A percentile compares a stretch with the other conserved stretches of the same genome.
These are phyloP conservation scores for Epizoanthus rinbou DNA, from an alignment of 92 coral and sea anemone genomes.

Conservation along the genomic window DNA sequence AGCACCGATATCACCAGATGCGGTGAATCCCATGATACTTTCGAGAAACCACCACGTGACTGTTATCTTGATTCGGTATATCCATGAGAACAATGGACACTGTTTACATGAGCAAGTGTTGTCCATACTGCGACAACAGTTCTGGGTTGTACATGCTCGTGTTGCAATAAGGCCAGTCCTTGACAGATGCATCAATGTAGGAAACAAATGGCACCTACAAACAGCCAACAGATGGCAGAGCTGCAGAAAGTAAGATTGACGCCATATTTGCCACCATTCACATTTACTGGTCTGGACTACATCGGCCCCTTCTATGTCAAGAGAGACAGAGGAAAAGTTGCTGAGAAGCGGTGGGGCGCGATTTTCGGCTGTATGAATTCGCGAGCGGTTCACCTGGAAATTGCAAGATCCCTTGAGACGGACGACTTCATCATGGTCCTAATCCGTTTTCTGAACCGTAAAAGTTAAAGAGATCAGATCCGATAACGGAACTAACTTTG, in stretches of 20 bases:
- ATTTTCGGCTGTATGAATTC: conserved; percentile 25
- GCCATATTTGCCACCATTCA: conserved; percentile 23
- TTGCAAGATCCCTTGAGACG: conserved; percentile 28
- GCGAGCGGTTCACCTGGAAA: conserved; percentile 36
- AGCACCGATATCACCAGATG: conserved; percentile 53
- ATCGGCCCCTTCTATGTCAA: conserved; percentile 35
- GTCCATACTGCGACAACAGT: conserved; percentile 39
- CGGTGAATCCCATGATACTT: conserved; percentile 48
- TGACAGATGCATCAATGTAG: not conserved
- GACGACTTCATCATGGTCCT: conserved; percentile 32
- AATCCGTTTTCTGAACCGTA: conserved; percentile 17
- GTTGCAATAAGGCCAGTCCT: conserved; percentile 23
- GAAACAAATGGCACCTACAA: not conserved
- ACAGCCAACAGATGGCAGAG: conserved; percentile 25
- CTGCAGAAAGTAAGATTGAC: conserved; percentile 39
- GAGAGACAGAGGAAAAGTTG: conserved; percentile 23
- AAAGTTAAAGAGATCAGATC: conserved; percentile 53
- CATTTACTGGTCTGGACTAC: conserved; percentile 27
- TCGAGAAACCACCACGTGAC: conserved; percentile 52
- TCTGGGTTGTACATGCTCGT: conserved; percentile 39
- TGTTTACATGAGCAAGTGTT: conserved; percentile 59
- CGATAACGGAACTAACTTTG: conserved; percentile 47
- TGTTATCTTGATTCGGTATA: conserved; percentile 35
- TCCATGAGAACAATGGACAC: conserved; percentile 57
- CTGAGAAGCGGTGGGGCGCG: conserved; percentile 22